Percentiles rank a stretch among this genome's conserved stretches.
These are phyloP conservation scores for Branchipolynoe longqiensis DNA, from an alignment of 2,888 invertebrate species.

Conservation along the genomic window DNA sequence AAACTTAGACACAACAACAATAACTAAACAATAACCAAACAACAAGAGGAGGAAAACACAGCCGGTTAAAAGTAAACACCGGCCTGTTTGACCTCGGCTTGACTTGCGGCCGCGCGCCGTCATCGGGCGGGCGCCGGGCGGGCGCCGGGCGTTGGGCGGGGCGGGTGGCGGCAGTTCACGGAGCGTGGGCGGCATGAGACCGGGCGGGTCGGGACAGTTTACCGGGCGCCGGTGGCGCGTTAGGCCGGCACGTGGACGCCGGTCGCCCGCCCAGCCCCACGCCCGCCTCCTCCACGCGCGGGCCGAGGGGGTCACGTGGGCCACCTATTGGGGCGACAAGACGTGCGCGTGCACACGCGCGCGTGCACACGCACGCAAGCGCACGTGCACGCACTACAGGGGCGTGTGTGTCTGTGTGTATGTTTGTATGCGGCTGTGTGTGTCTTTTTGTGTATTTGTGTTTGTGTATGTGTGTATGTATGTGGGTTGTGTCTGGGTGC, in stretches of 20 bases:
- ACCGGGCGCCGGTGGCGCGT: background rate
- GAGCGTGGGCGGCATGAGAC: background rate
- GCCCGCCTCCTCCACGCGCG: background rate
- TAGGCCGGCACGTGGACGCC: conserved; percentile 6
- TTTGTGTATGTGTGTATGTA: no score
- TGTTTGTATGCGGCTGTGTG: no score
- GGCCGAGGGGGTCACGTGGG: no score
- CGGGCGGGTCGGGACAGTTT: background rate
- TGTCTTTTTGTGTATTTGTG: no score
- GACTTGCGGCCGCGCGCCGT: conserved; percentile 11
- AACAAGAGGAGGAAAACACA: background rate
- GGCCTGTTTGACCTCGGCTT: conserved; percentile 5
- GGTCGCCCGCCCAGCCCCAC: background rate
- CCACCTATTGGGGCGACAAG: no score
- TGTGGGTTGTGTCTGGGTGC: no score
- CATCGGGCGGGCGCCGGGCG: background rate
- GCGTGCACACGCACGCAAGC: no score
- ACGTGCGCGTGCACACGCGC: no score
- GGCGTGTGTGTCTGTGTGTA: no score
- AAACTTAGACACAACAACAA: no score
- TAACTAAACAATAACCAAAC: no score
- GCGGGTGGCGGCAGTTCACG: background rate
- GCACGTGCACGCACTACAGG: no score
- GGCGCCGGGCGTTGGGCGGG: background rate
- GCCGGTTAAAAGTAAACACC: background rate